A percentile compares a stretch with the other conserved stretches of the same genome.
Evolutionary conservation across 2,113 vertebrate genomes (phyloP).

Genomic region (Alosa alosa): DNA sequence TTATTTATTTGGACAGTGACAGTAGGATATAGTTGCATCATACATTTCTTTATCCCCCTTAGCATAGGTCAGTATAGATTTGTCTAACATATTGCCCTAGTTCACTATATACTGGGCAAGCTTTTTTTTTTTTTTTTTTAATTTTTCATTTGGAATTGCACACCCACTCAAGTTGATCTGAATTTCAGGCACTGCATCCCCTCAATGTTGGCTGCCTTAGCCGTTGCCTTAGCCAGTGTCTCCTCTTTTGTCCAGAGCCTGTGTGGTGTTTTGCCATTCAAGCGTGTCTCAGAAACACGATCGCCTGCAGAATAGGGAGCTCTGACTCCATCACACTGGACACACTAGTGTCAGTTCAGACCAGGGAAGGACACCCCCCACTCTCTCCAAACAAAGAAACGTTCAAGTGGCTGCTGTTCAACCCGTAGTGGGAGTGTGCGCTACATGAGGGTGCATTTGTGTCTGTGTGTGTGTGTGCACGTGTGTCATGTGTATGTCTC

Average conservation of each 20-base stretch:
- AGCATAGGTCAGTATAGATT: neutral
- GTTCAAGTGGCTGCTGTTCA: neutral
- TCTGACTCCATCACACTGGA: neutral
- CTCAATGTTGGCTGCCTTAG: neutral
- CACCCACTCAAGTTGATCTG: neutral
- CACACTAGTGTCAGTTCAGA: neutral
- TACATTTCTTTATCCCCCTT: neutral
- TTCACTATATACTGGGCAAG: neutral
- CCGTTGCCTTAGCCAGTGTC: neutral
- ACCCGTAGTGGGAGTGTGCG: neutral
- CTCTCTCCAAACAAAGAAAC: neutral
- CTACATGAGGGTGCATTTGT: neutral
- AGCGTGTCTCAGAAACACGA: neutral
- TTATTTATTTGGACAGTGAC: neutral
- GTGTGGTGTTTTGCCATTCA: neutral
- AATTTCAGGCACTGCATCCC: neutral
- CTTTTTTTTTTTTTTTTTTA: neutral
- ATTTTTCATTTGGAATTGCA: neutral
- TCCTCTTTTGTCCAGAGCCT: neutral
- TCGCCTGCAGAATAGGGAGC: neutral
- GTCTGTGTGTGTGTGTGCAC: slow-evolving; percentile 9
- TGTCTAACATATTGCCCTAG: neutral
- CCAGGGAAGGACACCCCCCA: neutral
- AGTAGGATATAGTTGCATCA: neutral
- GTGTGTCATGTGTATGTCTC: neutral